Base-by-base conservation (phyloP, 2,888 invertebrate genomes). In the Brachycybe producta region DNA sequence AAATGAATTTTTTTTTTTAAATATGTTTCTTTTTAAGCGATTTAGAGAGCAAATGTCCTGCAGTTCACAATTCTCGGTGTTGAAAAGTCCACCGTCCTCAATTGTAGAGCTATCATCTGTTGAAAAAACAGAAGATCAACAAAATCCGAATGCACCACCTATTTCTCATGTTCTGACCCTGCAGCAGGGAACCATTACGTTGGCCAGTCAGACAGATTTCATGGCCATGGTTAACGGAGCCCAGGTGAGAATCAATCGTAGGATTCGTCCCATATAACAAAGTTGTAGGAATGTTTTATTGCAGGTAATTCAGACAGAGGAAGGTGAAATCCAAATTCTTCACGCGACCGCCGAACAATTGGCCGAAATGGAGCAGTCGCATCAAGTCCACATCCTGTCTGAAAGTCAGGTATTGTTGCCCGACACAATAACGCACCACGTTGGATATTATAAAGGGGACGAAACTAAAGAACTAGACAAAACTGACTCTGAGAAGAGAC, bases 321-420 rank as follows among this genome's bases (percentile, higher is more conserved):
- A 56, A 28, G 63, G 63, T 4, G 65, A 67, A 53, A 65, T 68
- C 28, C 67, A 67, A 58, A 65, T 68, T 21, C 58, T 68, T 13
- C 66, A 67, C 51, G 67, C 67, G 53, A 68, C 68, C 26, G 66
- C 66, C 23, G 67, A 68, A 58, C 67, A 68, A 53, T 61, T 68
- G 24, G 66, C 65, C 13, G 65, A 65, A 52, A 57, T 68, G 30
- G 64, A 65, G 54, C 64, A 65, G 30, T 63, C 61, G 26, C 64
- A 65, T 27, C 64, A 64, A 50, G 65, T 66, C 56, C 65, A 66
- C 51, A 65, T 66, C 43, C 53, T 66, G 13, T 61, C 63, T 27
- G 64, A 62, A 42, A 61, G 62, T 49, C 61, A 63, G 36, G 61
- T 64, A 35, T 28, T 43, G 21, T 26, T 30, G 0, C 13, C 43